Conservation (phyloP, 64 coral and sea anemone species). For the Orbicella faveolata region DNA sequence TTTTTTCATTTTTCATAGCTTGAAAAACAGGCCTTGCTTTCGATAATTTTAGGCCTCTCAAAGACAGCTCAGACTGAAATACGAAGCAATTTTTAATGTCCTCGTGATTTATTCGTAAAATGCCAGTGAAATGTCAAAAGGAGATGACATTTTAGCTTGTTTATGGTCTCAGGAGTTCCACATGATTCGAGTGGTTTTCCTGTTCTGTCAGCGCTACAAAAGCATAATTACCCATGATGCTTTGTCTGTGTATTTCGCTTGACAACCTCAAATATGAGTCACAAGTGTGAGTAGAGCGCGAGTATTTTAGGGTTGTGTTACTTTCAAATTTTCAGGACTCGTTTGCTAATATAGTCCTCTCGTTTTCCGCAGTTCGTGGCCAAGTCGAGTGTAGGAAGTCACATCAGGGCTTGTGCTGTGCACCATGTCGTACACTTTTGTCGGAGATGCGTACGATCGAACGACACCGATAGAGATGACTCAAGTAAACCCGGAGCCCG, state of each 20-base stretch:
- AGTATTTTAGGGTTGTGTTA: neutral
- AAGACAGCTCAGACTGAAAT: no score
- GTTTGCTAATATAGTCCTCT: neutral
- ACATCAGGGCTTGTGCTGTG: neutral
- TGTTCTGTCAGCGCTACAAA: neutral
- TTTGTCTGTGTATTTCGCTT: neutral
- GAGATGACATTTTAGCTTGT: no score
- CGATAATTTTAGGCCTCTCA: no score
- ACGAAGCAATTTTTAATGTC: no score
- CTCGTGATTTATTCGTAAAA: no score
- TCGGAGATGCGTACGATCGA: conserved; percentile 33
- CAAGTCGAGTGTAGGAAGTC: neutral
- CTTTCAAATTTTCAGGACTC: neutral
- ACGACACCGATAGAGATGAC: conserved; percentile 32
- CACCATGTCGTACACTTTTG: conserved; percentile 25
- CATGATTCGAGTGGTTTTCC: neutral
- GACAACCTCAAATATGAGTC: neutral
- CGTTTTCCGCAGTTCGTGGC: neutral
- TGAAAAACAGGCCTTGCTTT: no score
- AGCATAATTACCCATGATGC: neutral
- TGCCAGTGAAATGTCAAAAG: no score
- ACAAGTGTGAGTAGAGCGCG: neutral
- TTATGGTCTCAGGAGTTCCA: no score
- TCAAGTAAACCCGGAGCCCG: conserved; percentile 34
- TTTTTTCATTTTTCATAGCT: no score